phyloP scores from a whole-genome alignment of 2,113 vertebrate genomes.

The Pogonocichla stellata region DNA sequence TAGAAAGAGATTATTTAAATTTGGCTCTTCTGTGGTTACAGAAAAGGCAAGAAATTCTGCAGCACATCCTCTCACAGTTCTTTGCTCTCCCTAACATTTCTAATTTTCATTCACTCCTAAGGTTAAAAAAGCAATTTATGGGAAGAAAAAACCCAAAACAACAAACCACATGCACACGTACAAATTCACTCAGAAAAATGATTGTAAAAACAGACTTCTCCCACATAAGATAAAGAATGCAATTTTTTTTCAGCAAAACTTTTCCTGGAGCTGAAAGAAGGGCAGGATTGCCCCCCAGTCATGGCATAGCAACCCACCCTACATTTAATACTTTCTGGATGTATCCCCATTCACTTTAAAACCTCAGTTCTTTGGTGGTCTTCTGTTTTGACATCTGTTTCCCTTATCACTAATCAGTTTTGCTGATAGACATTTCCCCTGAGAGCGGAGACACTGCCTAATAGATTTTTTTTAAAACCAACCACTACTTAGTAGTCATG shows the following conservation, averaged over 20 bases:
- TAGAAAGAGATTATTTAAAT: neutral
- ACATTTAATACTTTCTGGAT: constrained; percentile 22
- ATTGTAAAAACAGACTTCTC: neutral
- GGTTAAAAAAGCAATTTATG: neutral
- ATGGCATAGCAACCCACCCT: neutral
- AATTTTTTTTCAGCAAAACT: neutral
- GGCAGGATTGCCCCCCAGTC: neutral
- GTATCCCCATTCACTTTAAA: neutral
- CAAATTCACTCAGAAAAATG: neutral
- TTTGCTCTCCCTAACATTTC: neutral
- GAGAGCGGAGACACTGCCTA: neutral
- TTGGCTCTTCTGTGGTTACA: fast-evolving
- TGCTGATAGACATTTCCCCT: constrained; percentile 67
- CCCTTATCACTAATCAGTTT: constrained; percentile 72
- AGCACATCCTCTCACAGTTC: neutral
- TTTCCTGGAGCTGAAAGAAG: neutral
- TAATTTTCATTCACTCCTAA: neutral
- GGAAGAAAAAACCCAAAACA: neutral
- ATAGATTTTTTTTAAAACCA: constrained; percentile 40
- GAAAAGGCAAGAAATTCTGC: neutral
- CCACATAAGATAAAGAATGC: neutral
- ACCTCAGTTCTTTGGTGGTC: constrained; percentile 66
- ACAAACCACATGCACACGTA: neutral
- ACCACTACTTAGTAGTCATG: constrained; percentile 49
- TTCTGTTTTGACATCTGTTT: constrained; percentile 66